Conservation (phyloP, 1,140 invertebrate genomes). For the Rhopalosiphum maidis region DNA sequence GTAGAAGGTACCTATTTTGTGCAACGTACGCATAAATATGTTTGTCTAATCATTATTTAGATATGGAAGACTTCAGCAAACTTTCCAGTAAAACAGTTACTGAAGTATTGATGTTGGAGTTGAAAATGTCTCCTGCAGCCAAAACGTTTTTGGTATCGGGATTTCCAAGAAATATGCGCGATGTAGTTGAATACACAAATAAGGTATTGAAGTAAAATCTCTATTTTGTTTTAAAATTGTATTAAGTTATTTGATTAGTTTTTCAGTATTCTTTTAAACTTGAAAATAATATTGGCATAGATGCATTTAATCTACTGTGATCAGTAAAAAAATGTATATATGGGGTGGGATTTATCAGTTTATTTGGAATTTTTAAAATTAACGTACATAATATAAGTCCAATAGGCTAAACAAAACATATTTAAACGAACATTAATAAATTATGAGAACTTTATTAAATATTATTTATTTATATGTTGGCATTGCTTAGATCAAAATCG, state of each 20-base stretch:
- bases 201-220: conserved; percentile 71
- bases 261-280: background rate
- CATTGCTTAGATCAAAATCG: conserved; percentile 77
- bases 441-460: too few relatives aligned
- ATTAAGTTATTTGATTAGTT: background rate
- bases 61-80: conserved; percentile 84
- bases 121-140: conserved; percentile 88
- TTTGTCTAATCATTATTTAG: conserved; percentile 63
- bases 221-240: too few relatives aligned
- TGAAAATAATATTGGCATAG: background rate
- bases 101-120: conserved; percentile 89
- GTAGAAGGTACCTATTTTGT: background rate
- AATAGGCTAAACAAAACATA: too few relatives aligned
- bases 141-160: conserved; percentile 95
- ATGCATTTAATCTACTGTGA: background rate
- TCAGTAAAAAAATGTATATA: too few relatives aligned
- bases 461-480: background rate
- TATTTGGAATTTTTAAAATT: background rate
- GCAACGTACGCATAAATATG: background rate
- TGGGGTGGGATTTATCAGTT: background rate
- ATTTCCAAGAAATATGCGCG: conserved; percentile 90
- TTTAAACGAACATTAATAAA: too few relatives aligned
- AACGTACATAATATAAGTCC: too few relatives aligned
- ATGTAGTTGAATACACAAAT: conserved; percentile 88
- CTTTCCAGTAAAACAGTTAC: conserved; percentile 85